Base-by-base conservation (phyloP, 2,797 vertebrate genomes). In the Melanotaenia pygmaea region DNA sequence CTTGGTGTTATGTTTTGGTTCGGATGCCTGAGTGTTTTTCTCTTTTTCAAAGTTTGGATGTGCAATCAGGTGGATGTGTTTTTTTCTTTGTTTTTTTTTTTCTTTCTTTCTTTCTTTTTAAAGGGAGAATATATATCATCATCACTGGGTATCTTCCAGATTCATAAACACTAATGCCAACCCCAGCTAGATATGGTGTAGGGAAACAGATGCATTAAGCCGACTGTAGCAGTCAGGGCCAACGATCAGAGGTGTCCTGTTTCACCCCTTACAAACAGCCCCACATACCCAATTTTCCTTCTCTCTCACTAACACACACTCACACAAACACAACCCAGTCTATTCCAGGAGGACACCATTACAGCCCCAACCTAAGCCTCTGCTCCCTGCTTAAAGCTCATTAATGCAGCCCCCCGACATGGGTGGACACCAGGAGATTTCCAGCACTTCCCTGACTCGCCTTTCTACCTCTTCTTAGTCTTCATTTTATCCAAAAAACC, bases 261-360 rank as follows among this genome's bases (percentile, higher is more conserved):
- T 91, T 91, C 89, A 87, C 78, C 82, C 85, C 76, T 82, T 74
- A 88, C 83, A 91, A 90, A 91, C 82, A 89, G 70, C 86, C 77
- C 70, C 76, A 74, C 81, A 76, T 72, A 86, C 82, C 74, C 34
- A 74, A 56, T 68, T 72, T 57, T 45, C 51, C 59, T 72, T 59
- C 74, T 34, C 71, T 28, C 58, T 18, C 38, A 67, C 60, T 22
- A 35, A 60, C 60, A 83, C 66, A 74, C 69, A 79, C 12, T 64
- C 4, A 77, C 74, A 62, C 63, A 88, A 12, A 79, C 85, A 87
- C 74, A 86, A 69, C 59, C 61, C 67, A 22, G 72, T 89, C 79
- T 92, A 94, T 94, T 93, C 92, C 93, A 88, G 86, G 85, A 85
- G 92, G 94, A 93, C 91, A 90, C 92, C 90, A 94, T 94, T 94